Evolutionary conservation across 2,888 invertebrate genomes (phyloP), one percentile per base, ranked within the genome.

Genomic region (Drosophila paracracens): DNA sequence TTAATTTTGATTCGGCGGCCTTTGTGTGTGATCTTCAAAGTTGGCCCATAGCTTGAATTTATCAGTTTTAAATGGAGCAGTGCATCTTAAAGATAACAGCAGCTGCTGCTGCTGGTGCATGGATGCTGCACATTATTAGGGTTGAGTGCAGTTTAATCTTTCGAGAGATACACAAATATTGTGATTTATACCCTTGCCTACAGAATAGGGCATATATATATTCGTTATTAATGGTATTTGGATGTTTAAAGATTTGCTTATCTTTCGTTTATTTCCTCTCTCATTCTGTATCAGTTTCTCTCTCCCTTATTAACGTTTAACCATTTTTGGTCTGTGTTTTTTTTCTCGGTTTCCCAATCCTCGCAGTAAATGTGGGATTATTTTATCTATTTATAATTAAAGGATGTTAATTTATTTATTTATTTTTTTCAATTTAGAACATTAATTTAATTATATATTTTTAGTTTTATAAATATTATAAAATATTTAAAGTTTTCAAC

Each of bases 1-100:
- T 57, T 36, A 29, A 25, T 48, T 51, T 52, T 29, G 51, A 36
- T 48, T 33, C 54, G 64, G 62, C 81, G 83, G 82, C 81, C 50
- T 69, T 50, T 43, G 29, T 51, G 57, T 81, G 38, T 83, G 83
- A 83, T 83, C 76, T 74, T 77, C 50, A 58, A 69, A 61, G 61
- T 70, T 56, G 57, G 61, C 31, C 25, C 0, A 31, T 33, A 25
- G 43, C 68, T 31, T 50, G 11, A 43, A 8, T 31, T 72, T 54
- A 75, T 74, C 62, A 29, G 40, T 21, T 31, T n/a, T 27, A 54
- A 56, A 66, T 70, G 40, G 58, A 53, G 60, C 57, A 57, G 21
- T 35, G 53, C 46, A 66, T 54, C 63, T 53, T 25, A 18, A 18
- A 52, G 63, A 63, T 69, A 71, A 53, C 18, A 36, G 8, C 25